These are phyloP conservation scores for Ianthella basta DNA, from an alignment of 37 sponge, comb jelly and placozoan genomes.

Conservation along the genomic window DNA sequence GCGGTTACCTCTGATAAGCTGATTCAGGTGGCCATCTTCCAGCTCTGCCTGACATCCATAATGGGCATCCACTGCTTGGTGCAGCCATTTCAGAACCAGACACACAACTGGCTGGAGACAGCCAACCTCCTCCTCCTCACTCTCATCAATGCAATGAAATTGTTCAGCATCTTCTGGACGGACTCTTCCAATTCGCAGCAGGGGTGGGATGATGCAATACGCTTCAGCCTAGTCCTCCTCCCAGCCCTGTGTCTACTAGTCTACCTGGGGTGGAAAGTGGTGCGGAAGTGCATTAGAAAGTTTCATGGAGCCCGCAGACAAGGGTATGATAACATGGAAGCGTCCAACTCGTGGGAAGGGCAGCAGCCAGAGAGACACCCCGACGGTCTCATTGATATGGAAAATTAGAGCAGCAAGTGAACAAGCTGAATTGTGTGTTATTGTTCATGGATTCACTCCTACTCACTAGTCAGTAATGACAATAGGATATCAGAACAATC, in stretches of 20 bases:
- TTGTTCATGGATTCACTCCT: too few species aligned
- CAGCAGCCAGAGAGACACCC: too few species aligned
- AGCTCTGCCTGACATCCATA: background rate
- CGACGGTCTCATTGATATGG: too few species aligned
- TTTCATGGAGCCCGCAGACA: background rate
- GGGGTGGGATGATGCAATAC: background rate
- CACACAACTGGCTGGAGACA: constrained; percentile 9
- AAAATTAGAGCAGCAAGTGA: too few species aligned
- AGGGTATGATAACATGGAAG: too few species aligned
- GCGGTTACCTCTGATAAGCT: background rate
- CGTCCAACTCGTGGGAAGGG: too few species aligned
- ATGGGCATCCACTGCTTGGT: constrained; percentile 18
- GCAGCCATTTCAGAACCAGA: background rate
- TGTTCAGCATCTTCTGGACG: background rate
- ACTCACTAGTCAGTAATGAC: too few species aligned
- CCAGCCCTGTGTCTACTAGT: background rate
- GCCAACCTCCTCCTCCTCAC: constrained; percentile 9
- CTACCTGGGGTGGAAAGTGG: background rate
- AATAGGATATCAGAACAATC: too few species aligned
- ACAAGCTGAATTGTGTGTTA: too few species aligned
- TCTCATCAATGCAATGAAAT: background rate
- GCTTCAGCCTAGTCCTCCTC: background rate
- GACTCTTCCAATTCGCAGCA: background rate
- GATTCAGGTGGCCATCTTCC: background rate
- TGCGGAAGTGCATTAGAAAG: background rate